Evolutionary conservation across 64 coral and sea anemone species (phyloP).

Genomic region (Actinia equina): DNA sequence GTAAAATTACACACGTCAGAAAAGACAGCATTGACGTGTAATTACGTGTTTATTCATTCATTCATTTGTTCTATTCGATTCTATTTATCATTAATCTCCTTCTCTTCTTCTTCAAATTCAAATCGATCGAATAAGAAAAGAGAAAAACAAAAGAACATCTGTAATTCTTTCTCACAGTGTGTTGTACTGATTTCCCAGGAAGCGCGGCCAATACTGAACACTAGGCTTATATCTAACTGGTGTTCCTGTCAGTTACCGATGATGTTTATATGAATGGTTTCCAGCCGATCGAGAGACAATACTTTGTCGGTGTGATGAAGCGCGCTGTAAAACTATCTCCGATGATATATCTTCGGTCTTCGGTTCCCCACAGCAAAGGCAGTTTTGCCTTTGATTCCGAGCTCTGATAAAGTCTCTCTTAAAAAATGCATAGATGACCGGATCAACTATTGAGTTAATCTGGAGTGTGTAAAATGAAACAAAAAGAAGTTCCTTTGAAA

Average conservation of each 20-base stretch:
- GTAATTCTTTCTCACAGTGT: too few species aligned
- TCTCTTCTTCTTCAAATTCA: too few species aligned
- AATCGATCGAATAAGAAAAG: neutral
- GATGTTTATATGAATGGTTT: neutral
- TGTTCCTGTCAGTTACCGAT: neutral
- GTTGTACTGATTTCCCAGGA: too few species aligned
- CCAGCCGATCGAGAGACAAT: neutral
- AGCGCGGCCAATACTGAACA: neutral
- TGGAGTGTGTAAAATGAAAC: conserved; percentile 64
- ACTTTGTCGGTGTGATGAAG: neutral
- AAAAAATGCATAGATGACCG: conserved; percentile 63
- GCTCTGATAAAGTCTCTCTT: conserved; percentile 63
- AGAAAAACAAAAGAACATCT: neutral
- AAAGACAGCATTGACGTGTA: too few species aligned
- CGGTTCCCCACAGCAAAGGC: neutral
- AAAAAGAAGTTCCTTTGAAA: conserved; percentile 43
- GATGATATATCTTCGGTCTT: conserved; percentile 1
- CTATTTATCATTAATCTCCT: too few species aligned
- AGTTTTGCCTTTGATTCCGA: neutral
- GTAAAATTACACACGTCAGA: too few species aligned
- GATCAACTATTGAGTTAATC: conserved; percentile 66
- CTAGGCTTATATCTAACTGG: neutral
- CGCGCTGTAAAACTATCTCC: neutral
- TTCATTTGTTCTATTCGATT: too few species aligned
- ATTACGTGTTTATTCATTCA: too few species aligned